Conservation (phyloP, 2,797 vertebrate species). For the Hippopotamyrus pictus region DNA sequence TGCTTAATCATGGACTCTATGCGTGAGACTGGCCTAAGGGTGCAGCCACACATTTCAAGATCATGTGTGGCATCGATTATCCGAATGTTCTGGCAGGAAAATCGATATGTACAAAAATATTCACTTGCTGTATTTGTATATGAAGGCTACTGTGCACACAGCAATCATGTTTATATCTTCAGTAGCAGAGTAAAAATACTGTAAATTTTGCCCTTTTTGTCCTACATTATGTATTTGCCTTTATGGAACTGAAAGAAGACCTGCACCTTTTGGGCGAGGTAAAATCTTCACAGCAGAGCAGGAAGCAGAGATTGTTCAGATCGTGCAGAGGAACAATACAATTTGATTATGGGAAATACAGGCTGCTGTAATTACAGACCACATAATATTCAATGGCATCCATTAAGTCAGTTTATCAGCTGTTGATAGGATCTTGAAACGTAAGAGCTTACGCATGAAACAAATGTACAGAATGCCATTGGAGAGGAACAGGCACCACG, state of each 20-base stretch:
- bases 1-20: background rate
- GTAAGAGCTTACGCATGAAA: background rate
- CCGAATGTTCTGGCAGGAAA: background rate
- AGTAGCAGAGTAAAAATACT: background rate
- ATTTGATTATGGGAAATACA: background rate
- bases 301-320: background rate
- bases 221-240: background rate
- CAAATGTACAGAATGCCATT: background rate
- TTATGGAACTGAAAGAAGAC: background rate
- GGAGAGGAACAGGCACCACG: background rate
- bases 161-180: background rate
- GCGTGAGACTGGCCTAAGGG: background rate
- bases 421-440: background rate
- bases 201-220: background rate
- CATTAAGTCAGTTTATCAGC: background rate
- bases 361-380: background rate
- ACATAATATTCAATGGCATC: background rate
- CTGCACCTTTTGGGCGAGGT: background rate
- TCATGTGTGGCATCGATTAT: background rate
- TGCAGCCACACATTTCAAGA: background rate
- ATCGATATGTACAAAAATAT: background rate
- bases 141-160: background rate
- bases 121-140: background rate
- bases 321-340: background rate
- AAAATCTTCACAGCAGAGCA: background rate